phyloP scores from a whole-genome alignment of 2,888 invertebrate genomes.

The Ophioninae sp. region DNA sequence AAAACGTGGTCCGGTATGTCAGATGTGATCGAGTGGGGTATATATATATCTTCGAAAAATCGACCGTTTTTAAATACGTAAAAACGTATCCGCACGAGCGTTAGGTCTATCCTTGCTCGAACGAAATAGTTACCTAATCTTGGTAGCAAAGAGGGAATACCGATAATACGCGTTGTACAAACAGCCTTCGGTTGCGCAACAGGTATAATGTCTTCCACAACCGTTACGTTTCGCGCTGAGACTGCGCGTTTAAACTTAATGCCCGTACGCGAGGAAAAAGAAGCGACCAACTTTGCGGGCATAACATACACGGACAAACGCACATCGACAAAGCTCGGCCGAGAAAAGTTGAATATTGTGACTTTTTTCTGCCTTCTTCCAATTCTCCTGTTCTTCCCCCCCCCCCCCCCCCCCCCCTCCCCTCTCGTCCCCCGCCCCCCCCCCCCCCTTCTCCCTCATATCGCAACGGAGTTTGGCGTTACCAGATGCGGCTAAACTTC shows the following conservation, averaged over 20 bases:
- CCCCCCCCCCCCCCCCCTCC: background rate
- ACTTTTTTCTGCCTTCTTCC: constrained; percentile 18
- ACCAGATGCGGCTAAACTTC: constrained; percentile 65
- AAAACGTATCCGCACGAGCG: too few relatives aligned
- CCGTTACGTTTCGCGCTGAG: constrained; percentile 50
- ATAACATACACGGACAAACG: background rate
- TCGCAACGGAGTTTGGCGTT: constrained; percentile 46
- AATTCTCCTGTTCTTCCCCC: too few relatives aligned
- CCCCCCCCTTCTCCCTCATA: too few relatives aligned
- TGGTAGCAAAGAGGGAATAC: constrained; percentile 76
- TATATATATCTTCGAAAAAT: too few relatives aligned
- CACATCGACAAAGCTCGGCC: constrained; percentile 45
- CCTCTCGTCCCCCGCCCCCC: too few relatives aligned
- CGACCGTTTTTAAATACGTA: too few relatives aligned
- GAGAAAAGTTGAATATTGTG: background rate
- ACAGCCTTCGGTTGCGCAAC: constrained; percentile 77
- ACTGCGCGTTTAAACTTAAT: constrained; percentile 59
- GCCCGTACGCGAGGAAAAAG: constrained; percentile 46
- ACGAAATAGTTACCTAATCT: constrained; percentile 79
- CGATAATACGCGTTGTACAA: constrained; percentile 70
- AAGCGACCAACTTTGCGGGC: constrained; percentile 31
- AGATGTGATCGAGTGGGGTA: too few relatives aligned
- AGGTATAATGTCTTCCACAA: constrained; percentile 67
- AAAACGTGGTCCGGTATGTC: too few relatives aligned
- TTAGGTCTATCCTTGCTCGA: constrained; percentile 80